Percentiles rank a stretch among this genome's conserved stretches.
These are phyloP conservation scores for Zaprionus africanus DNA, from an alignment of 1,140 invertebrate species.

Conservation along the genomic window DNA sequence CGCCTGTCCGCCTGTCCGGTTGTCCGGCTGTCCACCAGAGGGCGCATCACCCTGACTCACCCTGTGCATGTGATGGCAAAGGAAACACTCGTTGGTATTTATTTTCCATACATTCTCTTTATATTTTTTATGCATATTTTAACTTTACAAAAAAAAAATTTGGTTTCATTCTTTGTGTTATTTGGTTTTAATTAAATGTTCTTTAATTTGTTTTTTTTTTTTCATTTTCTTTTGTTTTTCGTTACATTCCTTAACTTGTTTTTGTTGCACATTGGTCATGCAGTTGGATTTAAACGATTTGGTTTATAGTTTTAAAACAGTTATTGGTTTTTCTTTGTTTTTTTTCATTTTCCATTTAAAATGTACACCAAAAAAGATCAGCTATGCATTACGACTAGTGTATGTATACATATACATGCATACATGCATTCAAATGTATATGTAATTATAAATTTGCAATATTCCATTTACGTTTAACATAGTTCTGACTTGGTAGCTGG, in stretches of 20 bases:
- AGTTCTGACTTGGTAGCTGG: slow-evolving; percentile 16
- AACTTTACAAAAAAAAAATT: slow-evolving; percentile 75
- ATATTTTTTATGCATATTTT: slow-evolving; percentile 75
- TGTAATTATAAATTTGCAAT: slow-evolving; percentile 46
- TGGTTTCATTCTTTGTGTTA: slow-evolving; percentile 33
- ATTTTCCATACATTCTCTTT: slow-evolving; percentile 46
- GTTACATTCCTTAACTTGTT: slow-evolving; percentile 11
- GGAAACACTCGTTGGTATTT: slow-evolving; percentile 17
- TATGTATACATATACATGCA: slow-evolving; percentile 32
- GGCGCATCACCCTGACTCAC: neutral
- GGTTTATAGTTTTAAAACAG: slow-evolving; percentile 56
- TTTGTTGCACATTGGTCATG: slow-evolving; percentile 50
- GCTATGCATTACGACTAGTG: slow-evolving; percentile 67
- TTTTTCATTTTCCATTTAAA: slow-evolving; percentile 51
- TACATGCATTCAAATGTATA: slow-evolving; percentile 34
- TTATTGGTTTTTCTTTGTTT: slow-evolving; percentile 34
- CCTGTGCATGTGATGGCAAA: neutral
- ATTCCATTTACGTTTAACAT: slow-evolving; percentile 25
- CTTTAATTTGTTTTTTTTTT: slow-evolving; percentile 5
- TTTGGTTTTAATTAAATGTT: slow-evolving; percentile 57
- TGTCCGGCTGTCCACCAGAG: neutral
- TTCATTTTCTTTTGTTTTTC: slow-evolving; percentile 13
- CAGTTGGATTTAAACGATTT: slow-evolving; percentile 58
- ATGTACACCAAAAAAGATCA: slow-evolving; percentile 75
- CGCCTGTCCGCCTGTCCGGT: neutral